phyloP scores from a whole-genome alignment of 1,140 invertebrate species.

The Lysiphlebus fabarum region DNA sequence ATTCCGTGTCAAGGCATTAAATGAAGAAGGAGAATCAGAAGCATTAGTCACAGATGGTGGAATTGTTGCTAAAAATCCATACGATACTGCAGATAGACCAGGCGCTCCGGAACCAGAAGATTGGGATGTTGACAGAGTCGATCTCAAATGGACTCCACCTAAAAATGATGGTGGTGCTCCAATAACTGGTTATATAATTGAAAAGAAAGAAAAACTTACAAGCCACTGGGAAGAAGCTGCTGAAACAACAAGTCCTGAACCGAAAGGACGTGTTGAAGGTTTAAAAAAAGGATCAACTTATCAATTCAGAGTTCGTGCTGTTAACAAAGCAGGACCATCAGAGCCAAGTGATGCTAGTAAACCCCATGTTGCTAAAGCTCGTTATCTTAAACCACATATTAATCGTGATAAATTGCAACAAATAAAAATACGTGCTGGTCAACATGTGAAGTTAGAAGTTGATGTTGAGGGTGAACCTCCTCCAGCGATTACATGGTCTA shows the following conservation, averaged over 20 bases:
- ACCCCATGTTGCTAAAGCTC: slow-evolving; percentile 84
- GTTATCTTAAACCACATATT: slow-evolving; percentile 84
- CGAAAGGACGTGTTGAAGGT: slow-evolving; percentile 79
- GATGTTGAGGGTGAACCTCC: slow-evolving; percentile 94
- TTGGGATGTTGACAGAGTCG: slow-evolving; percentile 89
- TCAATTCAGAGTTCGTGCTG: slow-evolving; percentile 87
- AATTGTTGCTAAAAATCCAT: slow-evolving; percentile 91
- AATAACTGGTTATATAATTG: slow-evolving; percentile 93
- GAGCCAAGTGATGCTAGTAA: slow-evolving; percentile 86
- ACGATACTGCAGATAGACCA: slow-evolving; percentile 84
- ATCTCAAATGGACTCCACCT: slow-evolving; percentile 91
- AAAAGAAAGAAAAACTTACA: slow-evolving; percentile 92
- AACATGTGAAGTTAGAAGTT: slow-evolving; percentile 87
- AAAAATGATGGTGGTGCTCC: slow-evolving; percentile 88
- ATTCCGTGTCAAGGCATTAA: slow-evolving; percentile 96
- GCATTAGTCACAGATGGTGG: slow-evolving; percentile 84
- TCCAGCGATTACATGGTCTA: slow-evolving; percentile 86
- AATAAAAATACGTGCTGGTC: slow-evolving; percentile 86
- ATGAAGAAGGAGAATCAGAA: slow-evolving; percentile 96
- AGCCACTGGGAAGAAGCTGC: slow-evolving; percentile 84
- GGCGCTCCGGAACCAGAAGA: slow-evolving; percentile 85
- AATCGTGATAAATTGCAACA: slow-evolving; percentile 88
- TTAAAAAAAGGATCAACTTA: slow-evolving; percentile 89
- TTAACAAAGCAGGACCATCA: slow-evolving; percentile 91
- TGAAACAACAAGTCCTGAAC: slow-evolving; percentile 72